Evolutionary conservation across 1,140 invertebrate species (phyloP), one percentile per base, ranked within the genome.

Genomic region (Pectinophora gossypiella): DNA sequence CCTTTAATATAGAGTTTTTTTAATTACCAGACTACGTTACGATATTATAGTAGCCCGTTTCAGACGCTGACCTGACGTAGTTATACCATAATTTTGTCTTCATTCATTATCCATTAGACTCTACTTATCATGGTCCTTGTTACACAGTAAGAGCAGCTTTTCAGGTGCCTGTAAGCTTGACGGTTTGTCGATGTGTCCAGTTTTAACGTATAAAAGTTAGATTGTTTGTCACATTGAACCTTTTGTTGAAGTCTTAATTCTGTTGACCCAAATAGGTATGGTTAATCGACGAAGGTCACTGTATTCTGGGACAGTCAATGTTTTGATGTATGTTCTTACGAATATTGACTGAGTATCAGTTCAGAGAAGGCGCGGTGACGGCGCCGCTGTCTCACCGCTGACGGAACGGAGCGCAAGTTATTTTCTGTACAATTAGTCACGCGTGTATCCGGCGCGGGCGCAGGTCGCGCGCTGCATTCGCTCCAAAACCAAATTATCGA

Each of bases 391-490:
- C 77, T 82, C 78, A 82, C 72, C 61, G 68, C 76, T 82, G 77
- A 81, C 76, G 69, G 27, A 15, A 19, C 18, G 12, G 42, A 10
- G 7, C 12, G 7, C 42, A 76, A 79, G 82, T 83, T 85, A 85
- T 83, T 85, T 85, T 85, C 82, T 85, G 82, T 80, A 68, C 69
- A 66, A 80, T 85, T 85, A 85, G 82, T 85, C 79, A 85, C 74
- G 64, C 77, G 68, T 71, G 74, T 76, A 83, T 83, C 79, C 79
- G 82, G 65, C 73, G 68, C 70, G 60, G 48, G 59, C 60, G 67
- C 67, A 77, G 16, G 53, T 51, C 61, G 51, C 65, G 59, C 61
- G 49, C 44, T 56, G 46, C 59, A 51, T 54, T 38, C 43, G 27
- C 20, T n/a, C 51, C 48, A 9, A 21, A 20, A 48, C 38, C 13